Conservation (phyloP, 2,113 vertebrate genomes). For the Pteronura brasiliensis region DNA sequence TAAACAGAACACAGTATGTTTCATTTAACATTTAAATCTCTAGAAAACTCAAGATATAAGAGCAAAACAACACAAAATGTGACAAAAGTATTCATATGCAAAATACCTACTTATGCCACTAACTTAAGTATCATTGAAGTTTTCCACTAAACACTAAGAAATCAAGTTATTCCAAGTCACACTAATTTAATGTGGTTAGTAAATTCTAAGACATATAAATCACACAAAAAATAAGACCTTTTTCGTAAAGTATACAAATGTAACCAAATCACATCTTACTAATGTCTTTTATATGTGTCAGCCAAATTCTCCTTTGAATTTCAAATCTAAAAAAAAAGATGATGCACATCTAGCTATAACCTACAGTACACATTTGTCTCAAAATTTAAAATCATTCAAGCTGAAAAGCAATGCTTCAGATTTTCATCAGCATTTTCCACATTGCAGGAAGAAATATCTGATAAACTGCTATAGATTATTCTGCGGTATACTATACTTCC, state of each 20-base stretch:
- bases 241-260: neutral
- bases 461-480: neutral
- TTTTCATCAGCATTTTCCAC: slow-evolving; percentile 10
- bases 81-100: neutral
- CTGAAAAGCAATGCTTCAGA: neutral
- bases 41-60: neutral
- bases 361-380: neutral
- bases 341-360: neutral
- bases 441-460: slow-evolving; percentile 29
- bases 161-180: neutral
- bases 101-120: neutral
- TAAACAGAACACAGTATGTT: neutral
- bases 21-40: slow-evolving; percentile 15
- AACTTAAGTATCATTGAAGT: neutral
- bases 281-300: neutral
- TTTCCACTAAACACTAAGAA: neutral
- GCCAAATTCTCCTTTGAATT: neutral
- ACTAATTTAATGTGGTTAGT: neutral
- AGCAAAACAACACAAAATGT: neutral
- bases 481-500: neutral
- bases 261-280: slow-evolving; percentile 12
- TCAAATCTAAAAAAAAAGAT: neutral
- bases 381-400: slow-evolving; percentile 39
- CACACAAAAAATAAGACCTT: neutral
- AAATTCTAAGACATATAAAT: neutral